Conservation (phyloP, 2,888 invertebrate species). For the Drosophila yooni region DNA sequence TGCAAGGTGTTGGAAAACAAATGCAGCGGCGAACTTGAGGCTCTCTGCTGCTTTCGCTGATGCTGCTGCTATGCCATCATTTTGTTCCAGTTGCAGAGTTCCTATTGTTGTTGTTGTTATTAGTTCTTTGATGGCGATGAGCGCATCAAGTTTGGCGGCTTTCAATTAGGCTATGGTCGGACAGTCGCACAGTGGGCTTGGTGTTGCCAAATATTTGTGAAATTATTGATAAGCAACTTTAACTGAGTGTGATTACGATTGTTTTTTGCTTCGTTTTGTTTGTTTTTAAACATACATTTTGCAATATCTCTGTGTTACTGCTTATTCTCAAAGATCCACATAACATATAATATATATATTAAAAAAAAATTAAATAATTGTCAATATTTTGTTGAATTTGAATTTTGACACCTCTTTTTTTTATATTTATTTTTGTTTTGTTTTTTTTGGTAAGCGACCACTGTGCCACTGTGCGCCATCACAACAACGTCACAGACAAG, state of each 20-base stretch:
- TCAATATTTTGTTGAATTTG: background rate
- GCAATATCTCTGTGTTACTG: background rate
- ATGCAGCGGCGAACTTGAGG: slow-evolving; percentile 49
- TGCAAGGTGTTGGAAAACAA: slow-evolving; percentile 44
- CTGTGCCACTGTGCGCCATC: slow-evolving; percentile 1
- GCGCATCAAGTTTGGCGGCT: slow-evolving; percentile 49
- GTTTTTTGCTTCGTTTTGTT: background rate
- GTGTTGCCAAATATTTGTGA: background rate
- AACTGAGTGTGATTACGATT: background rate
- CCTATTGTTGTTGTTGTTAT: slow-evolving; percentile 16
- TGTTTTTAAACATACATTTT: background rate
- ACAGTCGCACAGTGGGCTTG: background rate
- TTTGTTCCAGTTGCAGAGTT: slow-evolving; percentile 3
- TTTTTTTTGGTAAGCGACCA: background rate
- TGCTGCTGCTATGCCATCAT: background rate
- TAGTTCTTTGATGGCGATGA: slow-evolving; percentile 46
- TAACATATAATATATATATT: background rate
- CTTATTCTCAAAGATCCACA: background rate
- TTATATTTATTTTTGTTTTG: background rate
- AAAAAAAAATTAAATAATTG: background rate
- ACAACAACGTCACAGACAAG: slow-evolving; percentile 35
- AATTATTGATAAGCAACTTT: background rate
- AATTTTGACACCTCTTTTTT: background rate
- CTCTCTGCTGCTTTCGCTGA: slow-evolving; percentile 1
- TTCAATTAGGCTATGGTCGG: slow-evolving; percentile 32